Base-by-base conservation (phyloP, 53 echinoderm and acorn worm species). In the Patiria pectinifera region DNA sequence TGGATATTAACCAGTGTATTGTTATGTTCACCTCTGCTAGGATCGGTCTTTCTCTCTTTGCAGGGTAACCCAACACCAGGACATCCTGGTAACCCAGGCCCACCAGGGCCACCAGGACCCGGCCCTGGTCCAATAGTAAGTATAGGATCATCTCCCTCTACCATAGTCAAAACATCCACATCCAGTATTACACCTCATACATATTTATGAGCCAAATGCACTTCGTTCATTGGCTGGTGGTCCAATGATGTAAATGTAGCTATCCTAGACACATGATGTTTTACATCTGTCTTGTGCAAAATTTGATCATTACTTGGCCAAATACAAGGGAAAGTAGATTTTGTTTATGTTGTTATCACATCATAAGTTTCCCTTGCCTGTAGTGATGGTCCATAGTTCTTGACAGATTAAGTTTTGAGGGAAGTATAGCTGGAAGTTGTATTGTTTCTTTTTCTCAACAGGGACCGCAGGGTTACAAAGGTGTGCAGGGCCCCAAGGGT, bases 401-500 rank as follows among this genome's bases (percentile, higher is more conserved):
- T 66, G 66, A 16, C 15, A 13, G 19, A 74, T 22, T 74, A 3
- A 74, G 23, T 4, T 24, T 74, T 18, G 9, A 21, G 3, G 21
- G 4, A n/a, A 74, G 21, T 74, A 2, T 4, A 18, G 6, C 21
- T 15, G 0, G 24, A 23, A 4, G 0, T 74, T 22, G 4, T 46
- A 4, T 13, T 47, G 13, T 47, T 79, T 79, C 12, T 4, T 76
- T 75, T 85, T 92, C 53, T 48, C 19, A 46, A 45, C 48, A 95
- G 95, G 95, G 95, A 9, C 91, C 91, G 23, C 69, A 86, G 91
- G 95, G 95, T 59, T 49, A 91, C 76, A 93, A 95, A 82, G 95
- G 95, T 75, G 35, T 85, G 44, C 85, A 9, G 26, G 95, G 95
- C 43, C 69, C 11, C 15, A 95, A 95, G 82, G 94, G 94, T 13